Base-by-base conservation (phyloP, 2,888 invertebrate species). In the Euplagia quadripunctaria region DNA sequence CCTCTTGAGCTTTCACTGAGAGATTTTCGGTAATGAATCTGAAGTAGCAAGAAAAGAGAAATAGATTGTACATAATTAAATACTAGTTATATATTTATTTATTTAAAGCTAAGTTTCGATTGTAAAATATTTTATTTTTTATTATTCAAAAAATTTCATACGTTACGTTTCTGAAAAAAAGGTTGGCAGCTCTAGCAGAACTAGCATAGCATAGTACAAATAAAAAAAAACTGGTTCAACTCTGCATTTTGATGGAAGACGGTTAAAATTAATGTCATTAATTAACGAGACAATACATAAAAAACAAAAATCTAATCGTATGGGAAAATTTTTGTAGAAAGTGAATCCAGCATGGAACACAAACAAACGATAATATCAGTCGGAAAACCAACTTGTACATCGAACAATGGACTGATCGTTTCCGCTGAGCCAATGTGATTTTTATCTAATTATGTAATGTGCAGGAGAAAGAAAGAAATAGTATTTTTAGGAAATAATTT, bases 341-440 rank as follows among this genome's bases (percentile, higher is more conserved):
- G 84, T 82, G 80, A 78, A 85, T 85, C 83, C 20, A 72, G 74
- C 58, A 68, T 79, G 68, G 63, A 63, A 73, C 43, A 80, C 75
- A 76, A 70, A 71, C 71, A 75, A 14, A 49, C 64, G 85, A 85
- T 85, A 82, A 71, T 65, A 86, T 86, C 87, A 78, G 74, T 55
- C 78, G 80, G 86, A 85, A 88, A 86, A 73, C 81, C 72, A 85
- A 87, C 81, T 82, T 78, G 81, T 66, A 70, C 76, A 76, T 79
- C 68, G 77, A 84, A 88, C 89, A 88, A 88, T 88, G 79, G 85
- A 17, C 78, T 76, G 73, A 88, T 88, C 73, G 79, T 79, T 88
- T 88, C 86, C 86, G 85, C 71, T 71, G 78, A 73, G 72, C 76
- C 79, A 82, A 81, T 78, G 74, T 17, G 80, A 83, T 83, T 20